Conservation (phyloP, 2,113 vertebrate species). For the Corvus cornix region DNA sequence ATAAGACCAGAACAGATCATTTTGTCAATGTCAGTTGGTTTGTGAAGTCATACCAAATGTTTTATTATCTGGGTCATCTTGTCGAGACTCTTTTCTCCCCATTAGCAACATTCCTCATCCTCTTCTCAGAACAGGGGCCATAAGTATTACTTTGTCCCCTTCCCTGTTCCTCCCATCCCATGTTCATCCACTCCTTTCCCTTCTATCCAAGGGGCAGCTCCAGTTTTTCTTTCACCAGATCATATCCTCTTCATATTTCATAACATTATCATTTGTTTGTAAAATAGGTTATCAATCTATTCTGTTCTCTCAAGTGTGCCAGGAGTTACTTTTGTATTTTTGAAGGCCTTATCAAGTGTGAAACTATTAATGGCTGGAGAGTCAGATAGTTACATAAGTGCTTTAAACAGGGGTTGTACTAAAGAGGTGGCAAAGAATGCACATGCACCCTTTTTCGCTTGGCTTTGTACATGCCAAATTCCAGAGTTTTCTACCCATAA, state of each 20-base stretch:
- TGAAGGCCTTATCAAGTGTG: neutral
- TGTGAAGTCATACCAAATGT: neutral
- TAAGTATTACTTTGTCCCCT: neutral
- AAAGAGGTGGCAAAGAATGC: neutral
- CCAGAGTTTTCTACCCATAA: neutral
- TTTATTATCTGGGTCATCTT: neutral
- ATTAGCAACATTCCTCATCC: neutral
- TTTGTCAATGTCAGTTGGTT: neutral
- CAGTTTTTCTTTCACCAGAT: neutral
- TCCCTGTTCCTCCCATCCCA: neutral
- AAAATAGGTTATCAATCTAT: neutral
- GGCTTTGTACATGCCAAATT: neutral
- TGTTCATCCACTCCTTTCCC: neutral
- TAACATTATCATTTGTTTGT: neutral
- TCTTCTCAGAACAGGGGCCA: neutral
- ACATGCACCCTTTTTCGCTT: neutral
- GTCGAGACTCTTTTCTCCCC: neutral
- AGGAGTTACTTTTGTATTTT: neutral
- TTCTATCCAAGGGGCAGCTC: neutral
- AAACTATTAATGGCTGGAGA: neutral
- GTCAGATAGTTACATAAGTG: neutral
- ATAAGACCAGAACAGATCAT: neutral
- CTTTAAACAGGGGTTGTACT: neutral
- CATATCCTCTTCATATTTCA: neutral
- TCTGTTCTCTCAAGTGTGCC: neutral